Conservation (phyloP, 2,113 vertebrate genomes). For the Gnathonemus echidnorhynchus region DNA sequence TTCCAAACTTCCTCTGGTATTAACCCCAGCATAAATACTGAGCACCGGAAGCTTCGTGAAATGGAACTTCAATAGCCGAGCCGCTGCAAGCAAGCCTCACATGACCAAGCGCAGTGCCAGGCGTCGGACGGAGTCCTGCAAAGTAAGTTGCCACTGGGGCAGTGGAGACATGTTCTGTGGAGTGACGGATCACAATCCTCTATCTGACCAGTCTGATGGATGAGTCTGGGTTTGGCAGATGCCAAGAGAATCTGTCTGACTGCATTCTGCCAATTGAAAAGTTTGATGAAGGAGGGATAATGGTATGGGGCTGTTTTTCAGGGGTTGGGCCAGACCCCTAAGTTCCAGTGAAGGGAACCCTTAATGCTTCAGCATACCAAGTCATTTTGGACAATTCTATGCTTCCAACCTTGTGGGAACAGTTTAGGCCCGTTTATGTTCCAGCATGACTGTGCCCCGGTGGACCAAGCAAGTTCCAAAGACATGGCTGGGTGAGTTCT, state of each 20-base stretch:
- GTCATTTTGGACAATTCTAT: neutral
- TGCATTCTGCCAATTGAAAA: neutral
- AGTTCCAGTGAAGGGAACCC: neutral
- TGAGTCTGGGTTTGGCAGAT: neutral
- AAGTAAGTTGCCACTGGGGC: neutral
- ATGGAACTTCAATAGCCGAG: neutral
- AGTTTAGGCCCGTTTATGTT: neutral
- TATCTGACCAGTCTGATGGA: neutral
- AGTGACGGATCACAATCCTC: neutral
- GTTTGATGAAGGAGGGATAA: neutral
- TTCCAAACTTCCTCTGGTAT: neutral
- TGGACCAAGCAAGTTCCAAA: neutral
- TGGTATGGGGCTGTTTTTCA: neutral
- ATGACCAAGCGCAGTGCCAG: neutral
- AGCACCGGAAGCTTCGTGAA: neutral
- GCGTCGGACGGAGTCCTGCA: neutral
- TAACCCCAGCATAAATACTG: neutral
- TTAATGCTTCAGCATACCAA: neutral
- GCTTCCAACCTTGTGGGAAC: neutral
- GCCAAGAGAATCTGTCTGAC: neutral
- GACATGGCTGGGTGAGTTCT: neutral
- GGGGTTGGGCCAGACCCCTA: neutral
- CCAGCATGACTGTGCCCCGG: neutral
- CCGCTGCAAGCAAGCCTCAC: neutral
- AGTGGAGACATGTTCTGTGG: neutral